Evolutionary conservation across 2,113 vertebrate genomes (phyloP).

Genomic region (Ondatra zibethicus): DNA sequence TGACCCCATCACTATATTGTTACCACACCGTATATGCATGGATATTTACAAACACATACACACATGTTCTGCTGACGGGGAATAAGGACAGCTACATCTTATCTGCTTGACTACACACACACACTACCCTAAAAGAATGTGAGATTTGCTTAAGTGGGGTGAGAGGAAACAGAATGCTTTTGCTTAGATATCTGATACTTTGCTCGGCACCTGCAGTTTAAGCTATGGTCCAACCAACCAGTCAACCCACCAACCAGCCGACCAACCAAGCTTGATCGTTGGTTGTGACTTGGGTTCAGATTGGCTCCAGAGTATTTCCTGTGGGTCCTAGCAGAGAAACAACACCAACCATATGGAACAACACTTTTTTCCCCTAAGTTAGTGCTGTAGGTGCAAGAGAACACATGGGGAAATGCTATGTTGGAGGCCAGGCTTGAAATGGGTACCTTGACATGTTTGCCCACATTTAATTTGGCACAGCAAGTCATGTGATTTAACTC

Average conservation of each 20-base stretch:
- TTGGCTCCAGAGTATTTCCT: neutral
- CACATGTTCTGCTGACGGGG: neutral
- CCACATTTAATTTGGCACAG: neutral
- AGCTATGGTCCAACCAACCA: no score
- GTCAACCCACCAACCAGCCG: neutral
- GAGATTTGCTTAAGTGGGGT: neutral
- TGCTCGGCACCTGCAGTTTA: neutral
- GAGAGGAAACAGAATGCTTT: neutral
- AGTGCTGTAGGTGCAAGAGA: neutral
- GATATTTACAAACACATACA: neutral
- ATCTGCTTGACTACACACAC: neutral
- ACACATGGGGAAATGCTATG: fast-evolving
- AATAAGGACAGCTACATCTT: neutral
- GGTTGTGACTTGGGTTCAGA: neutral
- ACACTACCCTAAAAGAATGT: neutral
- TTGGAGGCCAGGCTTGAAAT: neutral
- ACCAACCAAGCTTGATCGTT: neutral
- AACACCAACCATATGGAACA: neutral
- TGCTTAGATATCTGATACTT: neutral
- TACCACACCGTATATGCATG: neutral
- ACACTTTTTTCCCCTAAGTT: neutral
- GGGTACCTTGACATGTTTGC: neutral
- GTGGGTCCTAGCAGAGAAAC: neutral
- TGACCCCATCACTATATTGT: fast-evolving
- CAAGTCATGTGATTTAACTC: neutral